A percentile compares a stretch with the other conserved stretches of the same genome.
phyloP scores from a whole-genome alignment of 2,113 vertebrate species.

The Rhinolophus sinicus region DNA sequence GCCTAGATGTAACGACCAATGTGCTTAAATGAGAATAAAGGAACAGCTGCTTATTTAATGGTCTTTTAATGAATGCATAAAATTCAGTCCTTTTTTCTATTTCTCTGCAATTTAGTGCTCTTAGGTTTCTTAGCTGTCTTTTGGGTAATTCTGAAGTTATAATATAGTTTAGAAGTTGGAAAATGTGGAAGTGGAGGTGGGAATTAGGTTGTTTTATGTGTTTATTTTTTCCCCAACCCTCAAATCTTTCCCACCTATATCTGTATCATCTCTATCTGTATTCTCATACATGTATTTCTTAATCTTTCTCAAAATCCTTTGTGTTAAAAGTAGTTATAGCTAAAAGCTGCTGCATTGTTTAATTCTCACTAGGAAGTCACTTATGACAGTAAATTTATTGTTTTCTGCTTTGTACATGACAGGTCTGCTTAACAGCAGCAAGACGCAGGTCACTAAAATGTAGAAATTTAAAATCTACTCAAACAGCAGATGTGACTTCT shows the following conservation, averaged over 20 bases:
- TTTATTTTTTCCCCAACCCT: background rate
- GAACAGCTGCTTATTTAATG: constrained; percentile 55
- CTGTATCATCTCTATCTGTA: background rate
- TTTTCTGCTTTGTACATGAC: background rate
- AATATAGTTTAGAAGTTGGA: constrained; percentile 9
- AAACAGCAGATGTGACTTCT: background rate
- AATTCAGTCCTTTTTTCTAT: constrained; percentile 20
- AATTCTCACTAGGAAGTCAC: background rate
- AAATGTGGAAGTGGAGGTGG: background rate
- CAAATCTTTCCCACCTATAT: background rate
- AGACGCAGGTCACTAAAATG: background rate
- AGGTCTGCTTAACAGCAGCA: background rate
- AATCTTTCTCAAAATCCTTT: constrained; percentile 16
- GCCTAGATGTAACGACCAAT: constrained; percentile 6
- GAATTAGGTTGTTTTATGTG: background rate
- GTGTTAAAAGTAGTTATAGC: background rate
- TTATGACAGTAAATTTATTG: background rate
- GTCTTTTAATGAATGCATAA: constrained; percentile 56
- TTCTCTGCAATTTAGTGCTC: constrained; percentile 29
- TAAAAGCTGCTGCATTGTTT: background rate
- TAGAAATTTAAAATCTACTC: constrained; percentile 21
- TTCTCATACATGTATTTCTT: background rate
- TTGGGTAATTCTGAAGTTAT: constrained; percentile 46
- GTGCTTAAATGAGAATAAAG: constrained; percentile 42
- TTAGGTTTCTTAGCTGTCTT: constrained; percentile 47